A percentile compares a stretch with the other conserved stretches of the same genome.
These are phyloP conservation scores for Stenurella melanura DNA, from an alignment of 2,888 invertebrate species.

Conservation along the genomic window DNA sequence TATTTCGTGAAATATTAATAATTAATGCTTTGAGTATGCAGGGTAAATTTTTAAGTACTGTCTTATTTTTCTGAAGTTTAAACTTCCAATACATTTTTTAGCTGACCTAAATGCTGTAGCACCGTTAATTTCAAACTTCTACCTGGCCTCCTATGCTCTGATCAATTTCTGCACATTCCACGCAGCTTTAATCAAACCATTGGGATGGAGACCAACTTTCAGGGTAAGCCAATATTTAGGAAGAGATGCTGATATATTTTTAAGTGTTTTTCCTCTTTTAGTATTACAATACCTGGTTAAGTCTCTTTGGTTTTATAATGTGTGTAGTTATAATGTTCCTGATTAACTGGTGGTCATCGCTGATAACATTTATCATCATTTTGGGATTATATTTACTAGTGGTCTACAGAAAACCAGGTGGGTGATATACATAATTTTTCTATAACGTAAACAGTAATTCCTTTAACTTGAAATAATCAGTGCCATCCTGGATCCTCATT, in stretches of 20 bases:
- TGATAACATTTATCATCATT: slow-evolving; percentile 92
- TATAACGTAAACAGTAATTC: too few species aligned
- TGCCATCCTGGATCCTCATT: too few species aligned
- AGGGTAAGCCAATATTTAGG: slow-evolving; percentile 76
- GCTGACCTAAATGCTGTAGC: slow-evolving; percentile 93
- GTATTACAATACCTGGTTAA: slow-evolving; percentile 96
- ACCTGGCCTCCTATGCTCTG: slow-evolving; percentile 93
- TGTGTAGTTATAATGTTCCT: slow-evolving; percentile 95
- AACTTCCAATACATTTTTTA: slow-evolving; percentile 70
- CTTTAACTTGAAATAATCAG: too few species aligned
- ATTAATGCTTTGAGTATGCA: too few species aligned
- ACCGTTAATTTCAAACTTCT: slow-evolving; percentile 96
- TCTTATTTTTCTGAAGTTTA: not conserved
- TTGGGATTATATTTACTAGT: slow-evolving; percentile 94
- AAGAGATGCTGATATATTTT: slow-evolving; percentile 16
- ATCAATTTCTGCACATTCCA: slow-evolving; percentile 98
- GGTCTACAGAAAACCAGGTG: slow-evolving; percentile 93
- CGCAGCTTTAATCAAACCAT: slow-evolving; percentile 89
- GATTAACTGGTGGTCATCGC: slow-evolving; percentile 93
- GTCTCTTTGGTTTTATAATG: slow-evolving; percentile 86
- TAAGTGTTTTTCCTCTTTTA: slow-evolving; percentile 72
- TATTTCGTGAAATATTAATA: too few species aligned
- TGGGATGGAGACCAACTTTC: slow-evolving; percentile 94
- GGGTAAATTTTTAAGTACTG: too few species aligned
- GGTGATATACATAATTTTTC: slow-evolving; percentile 41